These are phyloP conservation scores for Condylura cristata DNA, from an alignment of 2,113 vertebrate species.

Conservation along the genomic window DNA sequence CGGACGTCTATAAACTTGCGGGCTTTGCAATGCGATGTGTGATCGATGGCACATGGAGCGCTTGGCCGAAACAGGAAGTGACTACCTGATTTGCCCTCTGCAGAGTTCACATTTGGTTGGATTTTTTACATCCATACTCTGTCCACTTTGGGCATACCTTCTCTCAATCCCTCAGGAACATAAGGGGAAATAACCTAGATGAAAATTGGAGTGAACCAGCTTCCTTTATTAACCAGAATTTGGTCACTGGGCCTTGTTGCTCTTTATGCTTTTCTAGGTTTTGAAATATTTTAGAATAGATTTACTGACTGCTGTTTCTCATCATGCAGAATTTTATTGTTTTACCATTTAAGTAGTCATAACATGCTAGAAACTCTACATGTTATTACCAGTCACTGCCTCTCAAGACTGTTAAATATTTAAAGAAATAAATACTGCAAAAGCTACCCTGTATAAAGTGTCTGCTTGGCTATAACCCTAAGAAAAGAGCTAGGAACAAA, in stretches of 20 bases:
- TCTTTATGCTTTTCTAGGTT: slow-evolving; percentile 26
- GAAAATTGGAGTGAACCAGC: slow-evolving; percentile 8
- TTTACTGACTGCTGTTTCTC: slow-evolving; percentile 61
- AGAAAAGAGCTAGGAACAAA: slow-evolving; percentile 24
- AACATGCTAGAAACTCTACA: slow-evolving; percentile 16
- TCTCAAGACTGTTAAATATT: slow-evolving; percentile 65
- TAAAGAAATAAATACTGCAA: slow-evolving; percentile 66
- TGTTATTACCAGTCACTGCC: slow-evolving; percentile 53
- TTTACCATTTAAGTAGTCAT: slow-evolving; percentile 42
- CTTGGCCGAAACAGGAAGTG: neutral
- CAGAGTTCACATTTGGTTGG: neutral
- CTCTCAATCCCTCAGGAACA: neutral
- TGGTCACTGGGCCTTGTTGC: neutral
- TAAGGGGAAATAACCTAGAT: slow-evolving; percentile 27
- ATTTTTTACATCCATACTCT: neutral
- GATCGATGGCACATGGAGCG: neutral
- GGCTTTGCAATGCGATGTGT: neutral
- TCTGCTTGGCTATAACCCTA: slow-evolving; percentile 30
- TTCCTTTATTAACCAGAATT: slow-evolving; percentile 26
- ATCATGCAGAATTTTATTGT: slow-evolving; percentile 62
- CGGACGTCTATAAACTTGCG: neutral
- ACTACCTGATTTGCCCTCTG: neutral
- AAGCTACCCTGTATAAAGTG: slow-evolving; percentile 43
- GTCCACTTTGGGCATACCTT: neutral
- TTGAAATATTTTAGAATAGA: slow-evolving; percentile 49